Conservation (phyloP, 2,113 vertebrate species). For the Thryonomys swinderianus region DNA sequence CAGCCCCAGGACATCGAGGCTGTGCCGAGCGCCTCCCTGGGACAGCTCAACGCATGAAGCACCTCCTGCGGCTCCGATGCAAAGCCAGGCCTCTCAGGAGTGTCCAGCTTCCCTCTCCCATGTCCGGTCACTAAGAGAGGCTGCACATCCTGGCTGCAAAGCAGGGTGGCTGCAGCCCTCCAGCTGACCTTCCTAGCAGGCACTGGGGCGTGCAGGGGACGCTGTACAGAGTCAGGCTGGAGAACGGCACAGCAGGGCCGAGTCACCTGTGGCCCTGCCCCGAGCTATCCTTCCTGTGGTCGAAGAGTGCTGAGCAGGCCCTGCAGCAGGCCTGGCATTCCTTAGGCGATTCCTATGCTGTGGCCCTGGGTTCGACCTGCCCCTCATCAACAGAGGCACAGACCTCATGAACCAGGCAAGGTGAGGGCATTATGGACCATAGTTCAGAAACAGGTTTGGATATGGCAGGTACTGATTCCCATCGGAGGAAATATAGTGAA, state of each 20-base stretch:
- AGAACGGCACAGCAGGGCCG: not conserved
- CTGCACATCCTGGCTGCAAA: not conserved
- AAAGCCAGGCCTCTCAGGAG: not conserved
- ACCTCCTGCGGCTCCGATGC: not conserved
- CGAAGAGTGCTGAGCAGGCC: too few species aligned
- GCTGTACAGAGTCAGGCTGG: not conserved
- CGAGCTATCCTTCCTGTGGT: too few species aligned
- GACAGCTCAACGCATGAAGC: not conserved
- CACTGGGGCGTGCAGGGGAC: not conserved
- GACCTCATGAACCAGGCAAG: not conserved
- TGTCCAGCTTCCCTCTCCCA: not conserved
- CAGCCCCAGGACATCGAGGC: not conserved
- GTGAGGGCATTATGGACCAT: not conserved
- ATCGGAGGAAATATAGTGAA: not conserved
- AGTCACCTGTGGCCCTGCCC: not conserved
- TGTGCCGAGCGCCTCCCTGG: not conserved
- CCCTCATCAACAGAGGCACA: not conserved
- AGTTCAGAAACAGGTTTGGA: not conserved
- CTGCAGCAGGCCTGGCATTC: not conserved
- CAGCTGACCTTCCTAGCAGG: not conserved
- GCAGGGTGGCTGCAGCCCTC: not conserved
- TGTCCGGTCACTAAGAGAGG: not conserved
- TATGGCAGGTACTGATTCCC: not conserved
- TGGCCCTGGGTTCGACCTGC: not conserved
- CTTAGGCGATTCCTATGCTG: fast-evolving